phyloP scores from a whole-genome alignment of 1,140 invertebrate species.

The Venturia canescens region DNA sequence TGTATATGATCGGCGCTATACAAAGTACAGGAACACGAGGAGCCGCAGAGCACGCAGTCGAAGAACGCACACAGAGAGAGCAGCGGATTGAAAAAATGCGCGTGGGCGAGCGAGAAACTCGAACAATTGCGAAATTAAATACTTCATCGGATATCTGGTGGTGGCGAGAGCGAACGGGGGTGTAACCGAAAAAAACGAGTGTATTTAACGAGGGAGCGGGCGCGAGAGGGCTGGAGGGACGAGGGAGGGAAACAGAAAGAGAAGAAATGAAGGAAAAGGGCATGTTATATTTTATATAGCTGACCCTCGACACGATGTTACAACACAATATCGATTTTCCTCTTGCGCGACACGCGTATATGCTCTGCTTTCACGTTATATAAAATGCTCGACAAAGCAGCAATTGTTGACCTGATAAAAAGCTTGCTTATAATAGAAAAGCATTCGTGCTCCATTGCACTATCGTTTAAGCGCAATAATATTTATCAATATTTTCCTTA shows the following conservation, averaged over 20 bases:
- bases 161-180: background rate
- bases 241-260: slow-evolving; percentile 20
- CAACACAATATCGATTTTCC: slow-evolving; percentile 35
- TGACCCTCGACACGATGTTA: slow-evolving; percentile 40
- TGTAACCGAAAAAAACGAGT: slow-evolving; percentile 28
- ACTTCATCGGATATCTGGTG: slow-evolving; percentile 34
- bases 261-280: slow-evolving; percentile 37
- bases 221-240: too few relatives aligned
- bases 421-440: slow-evolving; percentile 10
- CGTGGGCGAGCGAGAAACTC: background rate
- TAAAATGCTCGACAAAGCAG: slow-evolving; percentile 12
- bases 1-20: background rate
- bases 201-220: slow-evolving; percentile 24
- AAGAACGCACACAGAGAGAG: slow-evolving; percentile 16
- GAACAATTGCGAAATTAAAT: slow-evolving; percentile 39
- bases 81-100: background rate
- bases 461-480: slow-evolving; percentile 9
- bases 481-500: background rate
- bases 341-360: slow-evolving; percentile 20
- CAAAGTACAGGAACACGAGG: background rate
- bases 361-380: slow-evolving; percentile 3
- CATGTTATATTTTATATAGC: slow-evolving; percentile 31
- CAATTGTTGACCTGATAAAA: slow-evolving; percentile 41
- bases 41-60: too few relatives aligned
- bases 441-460: background rate